Evolutionary conservation across 2,888 invertebrate species (phyloP).

Genomic region (Calameuta pallipes): DNA sequence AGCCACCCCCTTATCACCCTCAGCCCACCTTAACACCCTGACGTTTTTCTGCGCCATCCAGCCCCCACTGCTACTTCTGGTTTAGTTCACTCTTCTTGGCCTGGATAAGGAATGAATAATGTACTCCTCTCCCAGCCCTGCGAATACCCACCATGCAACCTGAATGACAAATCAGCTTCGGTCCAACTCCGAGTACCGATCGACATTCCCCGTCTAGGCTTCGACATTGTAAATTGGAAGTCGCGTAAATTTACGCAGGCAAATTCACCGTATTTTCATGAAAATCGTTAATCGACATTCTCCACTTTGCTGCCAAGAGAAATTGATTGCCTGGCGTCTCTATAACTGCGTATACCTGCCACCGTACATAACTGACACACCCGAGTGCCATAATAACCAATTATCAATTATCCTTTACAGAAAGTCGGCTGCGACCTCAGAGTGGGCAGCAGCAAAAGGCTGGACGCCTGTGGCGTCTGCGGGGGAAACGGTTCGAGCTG

Average conservation of each 20-base stretch:
- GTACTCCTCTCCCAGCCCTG: slow-evolving; percentile 47
- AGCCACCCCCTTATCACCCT: slow-evolving; percentile 15
- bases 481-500: slow-evolving; percentile 92
- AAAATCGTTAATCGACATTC: no score
- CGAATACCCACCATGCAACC: slow-evolving; percentile 51
- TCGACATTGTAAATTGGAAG: no score
- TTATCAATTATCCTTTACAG: slow-evolving; percentile 70
- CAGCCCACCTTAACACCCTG: slow-evolving; percentile 6
- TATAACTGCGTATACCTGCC: no score
- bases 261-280: no score
- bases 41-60: background rate
- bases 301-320: no score
- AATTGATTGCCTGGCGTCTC: no score
- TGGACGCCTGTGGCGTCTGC: slow-evolving; percentile 92
- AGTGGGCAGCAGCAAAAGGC: slow-evolving; percentile 85
- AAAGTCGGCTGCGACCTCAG: slow-evolving; percentile 92
- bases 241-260: no score
- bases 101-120: slow-evolving; percentile 62
- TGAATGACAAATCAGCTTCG: slow-evolving; percentile 62
- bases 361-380: no score
- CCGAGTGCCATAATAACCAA: background rate
- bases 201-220: slow-evolving; percentile 29
- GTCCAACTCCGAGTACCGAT: slow-evolving; percentile 51
- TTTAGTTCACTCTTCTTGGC: slow-evolving; percentile 9
- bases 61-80: background rate